Evolutionary conservation across 2,113 vertebrate genomes (phyloP), one percentile per base, ranked within the genome.

Genomic region (Dipodomys spectabilis): DNA sequence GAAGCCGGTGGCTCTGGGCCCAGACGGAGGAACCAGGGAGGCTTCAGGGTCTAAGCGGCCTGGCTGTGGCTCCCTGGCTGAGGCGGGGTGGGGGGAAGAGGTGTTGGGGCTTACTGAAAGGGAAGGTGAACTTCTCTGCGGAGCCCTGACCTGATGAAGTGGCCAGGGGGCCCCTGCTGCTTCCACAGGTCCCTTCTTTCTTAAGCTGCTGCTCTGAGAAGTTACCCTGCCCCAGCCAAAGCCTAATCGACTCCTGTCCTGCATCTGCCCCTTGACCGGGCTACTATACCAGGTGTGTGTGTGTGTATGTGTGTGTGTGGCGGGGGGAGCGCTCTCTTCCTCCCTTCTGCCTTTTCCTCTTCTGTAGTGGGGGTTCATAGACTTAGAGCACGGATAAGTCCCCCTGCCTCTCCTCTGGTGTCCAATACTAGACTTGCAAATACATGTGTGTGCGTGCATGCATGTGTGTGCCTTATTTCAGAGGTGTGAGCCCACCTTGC

Each of bases 241-340:
- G n/a, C 0, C 11, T 0, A 39, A 30, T 28, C 13, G 1, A 32
- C 7, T 1, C 32, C 71, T 23, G n/a, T 16, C 28, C 27, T 10
- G 0, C 0, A 10, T 18, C 73, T 2, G 2, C 2, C 0, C 71
- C 0, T 1, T 0, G 23, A 2, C 4, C 11, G 10, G 9, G 5
- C 18, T 18, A 6, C 39, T 0, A 6, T 0, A 4, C 57, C 0
- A 12, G 0, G 1, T 16, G 3, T 12, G 12, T 9, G 8, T 49
- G 49, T 12, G 49, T 8, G 49, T 39, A 4, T 39, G 35, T 35
- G 35, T 35, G 35, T 35, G 35, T 35, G 35, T 35, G 35, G 35
- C 3, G 49, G 49, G 49, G 49, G 49, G 49, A 13, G 53, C 0
- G 53, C 12, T 18, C 53, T 49, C 16, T 13, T 57, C 53, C 15